A percentile compares a stretch with the other conserved stretches of the same genome.
Conservation (phyloP, 2,113 vertebrate genomes). For the Sinocyclocheilus anophthalmus region DNA sequence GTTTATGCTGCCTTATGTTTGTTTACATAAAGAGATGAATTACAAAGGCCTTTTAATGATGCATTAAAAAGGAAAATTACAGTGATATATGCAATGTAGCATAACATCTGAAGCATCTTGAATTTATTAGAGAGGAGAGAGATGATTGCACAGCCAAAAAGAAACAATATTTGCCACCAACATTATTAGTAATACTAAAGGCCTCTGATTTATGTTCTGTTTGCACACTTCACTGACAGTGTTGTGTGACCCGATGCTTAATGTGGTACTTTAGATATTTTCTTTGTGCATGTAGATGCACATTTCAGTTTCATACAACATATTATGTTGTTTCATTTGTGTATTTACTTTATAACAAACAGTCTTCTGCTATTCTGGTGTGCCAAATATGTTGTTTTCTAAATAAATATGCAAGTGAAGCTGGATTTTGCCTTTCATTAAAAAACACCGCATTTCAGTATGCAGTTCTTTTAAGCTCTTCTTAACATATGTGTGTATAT, state of each 20-base stretch:
- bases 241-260: not conserved
- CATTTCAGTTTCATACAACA: not conserved
- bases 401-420: conserved; percentile 46
- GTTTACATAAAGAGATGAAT: conserved; percentile 20
- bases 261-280: conserved; percentile 19
- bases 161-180: conserved; percentile 1
- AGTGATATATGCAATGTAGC: not conserved
- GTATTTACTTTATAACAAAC: not conserved
- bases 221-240: not conserved
- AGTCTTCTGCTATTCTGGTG: not conserved
- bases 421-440: not conserved
- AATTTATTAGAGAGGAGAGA: not conserved
- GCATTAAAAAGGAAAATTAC: not conserved
- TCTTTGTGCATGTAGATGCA: not conserved
- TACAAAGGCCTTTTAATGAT: not conserved
- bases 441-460: not conserved
- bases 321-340: conserved; percentile 20
- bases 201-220: not conserved
- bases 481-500: not conserved
- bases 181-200: not conserved
- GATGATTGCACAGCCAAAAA: not conserved
- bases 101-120: not conserved
- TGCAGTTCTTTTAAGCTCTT: not conserved
- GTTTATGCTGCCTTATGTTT: not conserved
- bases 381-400: conserved; percentile 35